These are phyloP conservation scores for Platysteira castanea DNA, from an alignment of 2,113 vertebrate genomes.

Conservation along the genomic window DNA sequence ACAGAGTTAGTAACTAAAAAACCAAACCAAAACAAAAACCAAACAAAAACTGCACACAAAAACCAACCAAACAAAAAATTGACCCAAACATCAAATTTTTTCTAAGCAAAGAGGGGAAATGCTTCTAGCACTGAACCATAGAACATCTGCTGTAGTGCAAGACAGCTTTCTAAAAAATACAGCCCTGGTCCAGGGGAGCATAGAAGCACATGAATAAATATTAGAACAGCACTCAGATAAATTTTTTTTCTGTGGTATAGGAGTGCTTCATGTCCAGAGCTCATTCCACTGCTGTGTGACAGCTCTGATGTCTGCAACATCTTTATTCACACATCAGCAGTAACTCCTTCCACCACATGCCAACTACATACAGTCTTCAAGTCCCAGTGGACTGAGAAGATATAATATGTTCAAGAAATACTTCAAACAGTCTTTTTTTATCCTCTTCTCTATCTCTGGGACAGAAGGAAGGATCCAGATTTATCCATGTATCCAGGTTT, in stretches of 20 bases:
- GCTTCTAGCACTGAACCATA: background rate
- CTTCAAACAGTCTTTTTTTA: background rate
- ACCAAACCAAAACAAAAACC: background rate
- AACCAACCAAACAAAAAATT: background rate
- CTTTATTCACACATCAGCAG: background rate
- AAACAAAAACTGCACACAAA: background rate
- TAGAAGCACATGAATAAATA: background rate
- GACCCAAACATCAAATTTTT: background rate
- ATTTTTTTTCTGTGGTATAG: background rate
- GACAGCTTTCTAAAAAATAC: background rate
- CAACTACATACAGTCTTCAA: background rate
- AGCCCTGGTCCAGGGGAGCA: background rate
- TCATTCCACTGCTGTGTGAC: background rate
- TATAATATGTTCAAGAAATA: background rate
- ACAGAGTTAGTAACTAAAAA: background rate
- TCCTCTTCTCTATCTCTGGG: background rate
- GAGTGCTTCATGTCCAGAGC: background rate
- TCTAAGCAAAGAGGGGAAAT: background rate
- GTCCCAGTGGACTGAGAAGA: background rate
- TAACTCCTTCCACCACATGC: background rate
- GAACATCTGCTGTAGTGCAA: background rate
- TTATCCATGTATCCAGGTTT: background rate
- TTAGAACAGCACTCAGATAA: background rate
- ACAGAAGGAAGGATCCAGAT: background rate
- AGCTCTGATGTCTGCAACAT: background rate